These are phyloP conservation scores for Allophyes oxyacanthae DNA, from an alignment of 2,888 invertebrate species.

Conservation along the genomic window DNA sequence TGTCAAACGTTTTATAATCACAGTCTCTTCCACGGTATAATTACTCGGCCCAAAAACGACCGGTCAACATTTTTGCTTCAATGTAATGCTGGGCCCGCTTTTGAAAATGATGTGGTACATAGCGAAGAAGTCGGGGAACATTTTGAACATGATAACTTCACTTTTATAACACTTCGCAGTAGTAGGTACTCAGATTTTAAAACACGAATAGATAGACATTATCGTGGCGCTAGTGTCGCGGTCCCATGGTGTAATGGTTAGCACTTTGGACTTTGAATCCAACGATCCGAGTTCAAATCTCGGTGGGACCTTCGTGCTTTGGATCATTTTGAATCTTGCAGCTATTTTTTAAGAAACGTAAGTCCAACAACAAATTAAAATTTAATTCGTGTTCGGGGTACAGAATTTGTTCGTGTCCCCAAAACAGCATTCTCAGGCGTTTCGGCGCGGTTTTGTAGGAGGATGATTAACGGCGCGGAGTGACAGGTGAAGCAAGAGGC, in stretches of 20 bases:
- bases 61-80: constrained; percentile 69
- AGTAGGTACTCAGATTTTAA: neutral
- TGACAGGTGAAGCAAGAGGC: constrained; percentile 66
- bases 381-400: constrained; percentile 14
- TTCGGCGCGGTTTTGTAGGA: constrained; percentile 64
- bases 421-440: constrained; percentile 63
- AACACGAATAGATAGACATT: constrained; percentile 1
- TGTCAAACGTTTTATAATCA: constrained; percentile 74
- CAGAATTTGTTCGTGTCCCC: constrained; percentile 35
- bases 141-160: constrained; percentile 2
- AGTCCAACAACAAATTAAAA: constrained; percentile 17
- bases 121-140: constrained; percentile 17
- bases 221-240: constrained; percentile 12
- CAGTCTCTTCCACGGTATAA: constrained; percentile 69
- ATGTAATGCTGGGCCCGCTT: constrained; percentile 61
- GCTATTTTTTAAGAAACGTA: no score
- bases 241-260: constrained; percentile 68
- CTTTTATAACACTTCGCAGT: no score
- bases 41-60: constrained; percentile 69
- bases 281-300: constrained; percentile 84
- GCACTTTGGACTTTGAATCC: constrained; percentile 87
- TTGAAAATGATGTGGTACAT: constrained; percentile 36
- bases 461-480: constrained; percentile 72
- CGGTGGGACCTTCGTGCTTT: constrained; percentile 74
- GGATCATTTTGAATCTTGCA: constrained; percentile 13